Conservation (phyloP, 2,113 vertebrate species). For the Amazona vittata region DNA sequence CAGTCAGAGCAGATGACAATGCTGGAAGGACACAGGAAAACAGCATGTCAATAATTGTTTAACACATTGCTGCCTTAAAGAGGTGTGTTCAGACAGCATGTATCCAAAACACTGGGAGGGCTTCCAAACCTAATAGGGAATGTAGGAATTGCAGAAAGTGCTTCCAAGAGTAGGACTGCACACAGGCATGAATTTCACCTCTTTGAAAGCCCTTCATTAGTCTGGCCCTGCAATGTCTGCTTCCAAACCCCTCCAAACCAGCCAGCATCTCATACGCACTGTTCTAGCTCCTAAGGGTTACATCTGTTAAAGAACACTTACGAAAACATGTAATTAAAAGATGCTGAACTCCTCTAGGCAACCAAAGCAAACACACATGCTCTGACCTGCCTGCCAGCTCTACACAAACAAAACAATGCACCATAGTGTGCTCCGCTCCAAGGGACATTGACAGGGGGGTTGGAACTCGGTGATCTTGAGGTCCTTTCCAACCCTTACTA, state of each 20-base stretch:
- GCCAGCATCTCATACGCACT: neutral
- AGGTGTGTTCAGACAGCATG: neutral
- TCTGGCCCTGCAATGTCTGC: neutral
- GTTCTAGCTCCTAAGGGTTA: neutral
- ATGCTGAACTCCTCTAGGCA: neutral
- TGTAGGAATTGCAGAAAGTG: neutral
- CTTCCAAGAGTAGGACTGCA: neutral
- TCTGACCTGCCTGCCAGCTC: neutral
- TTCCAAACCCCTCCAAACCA: neutral
- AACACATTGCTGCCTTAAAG: neutral
- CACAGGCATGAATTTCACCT: neutral
- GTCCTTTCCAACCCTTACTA: no score
- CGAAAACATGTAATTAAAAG: neutral
- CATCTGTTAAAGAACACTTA: neutral
- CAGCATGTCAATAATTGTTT: neutral
- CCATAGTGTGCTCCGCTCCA: neutral
- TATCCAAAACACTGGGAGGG: neutral
- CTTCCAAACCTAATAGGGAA: neutral
- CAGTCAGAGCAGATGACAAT: neutral
- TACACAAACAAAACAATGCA: neutral
- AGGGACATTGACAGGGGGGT: neutral
- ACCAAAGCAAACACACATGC: neutral
- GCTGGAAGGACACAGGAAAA: neutral
- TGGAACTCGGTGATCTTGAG: no score
- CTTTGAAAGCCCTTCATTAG: neutral